Evolutionary conservation across 2,888 invertebrate genomes (phyloP).

Genomic region (Mimumesa dahlbomi): DNA sequence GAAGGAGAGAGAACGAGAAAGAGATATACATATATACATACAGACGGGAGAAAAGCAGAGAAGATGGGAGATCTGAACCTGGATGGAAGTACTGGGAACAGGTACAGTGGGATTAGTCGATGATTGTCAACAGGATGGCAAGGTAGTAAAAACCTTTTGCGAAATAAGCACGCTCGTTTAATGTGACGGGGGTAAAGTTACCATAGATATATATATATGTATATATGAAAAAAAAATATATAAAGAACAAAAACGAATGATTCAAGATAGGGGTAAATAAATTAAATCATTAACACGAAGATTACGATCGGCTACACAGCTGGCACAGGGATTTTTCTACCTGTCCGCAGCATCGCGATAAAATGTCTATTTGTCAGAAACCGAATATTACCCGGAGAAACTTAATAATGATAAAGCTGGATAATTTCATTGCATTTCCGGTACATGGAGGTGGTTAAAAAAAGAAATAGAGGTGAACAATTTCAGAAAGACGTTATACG

Average conservation of each 20-base stretch:
- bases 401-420: no score
- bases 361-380: not conserved
- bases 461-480: no score
- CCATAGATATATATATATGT: no score
- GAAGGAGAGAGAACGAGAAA: constrained; percentile 9
- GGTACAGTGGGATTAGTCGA: constrained; percentile 46
- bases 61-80: constrained; percentile 38
- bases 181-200: not conserved
- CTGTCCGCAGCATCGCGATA: not conserved
- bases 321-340: not conserved
- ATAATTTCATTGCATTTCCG: no score
- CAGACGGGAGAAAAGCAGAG: constrained; percentile 18
- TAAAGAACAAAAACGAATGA: not conserved
- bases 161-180: constrained; percentile 10
- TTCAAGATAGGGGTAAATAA: not conserved
- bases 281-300: not conserved
- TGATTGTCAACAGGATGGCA: constrained; percentile 42
- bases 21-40: no score
- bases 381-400: no score
- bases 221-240: not conserved
- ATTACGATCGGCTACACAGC: not conserved
- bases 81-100: constrained; percentile 29
- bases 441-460: no score
- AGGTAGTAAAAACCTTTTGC: constrained; percentile 4
- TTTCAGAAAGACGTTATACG: no score